Evolutionary conservation across 2,113 vertebrate species (phyloP), one percentile per base, ranked within the genome.

Genomic region (Laticauda laticaudata): DNA sequence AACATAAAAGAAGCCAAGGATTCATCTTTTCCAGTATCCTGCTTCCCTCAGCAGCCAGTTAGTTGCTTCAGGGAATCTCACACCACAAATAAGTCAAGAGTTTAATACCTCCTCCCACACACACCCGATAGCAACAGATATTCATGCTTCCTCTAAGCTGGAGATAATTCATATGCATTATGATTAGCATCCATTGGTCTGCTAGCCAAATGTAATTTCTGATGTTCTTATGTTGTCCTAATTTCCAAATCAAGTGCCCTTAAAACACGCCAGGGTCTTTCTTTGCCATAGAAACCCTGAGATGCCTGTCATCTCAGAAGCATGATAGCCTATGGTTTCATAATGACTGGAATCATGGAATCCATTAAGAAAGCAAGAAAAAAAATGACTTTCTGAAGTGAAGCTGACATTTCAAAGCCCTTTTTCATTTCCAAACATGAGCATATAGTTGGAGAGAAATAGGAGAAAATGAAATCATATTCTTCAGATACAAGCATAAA

Each of bases 371-470:
- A 85, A 81, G 39, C 87, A 56, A 90, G 24, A 88, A 12, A 90
- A 85, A 85, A 86, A 85, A 89, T 94, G 14, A 1, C 93, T 95
- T 95, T 59, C 64, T 21, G 20, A 14, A 54, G 43, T 92, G 89
- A 92, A 88, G 26, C 75, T 2, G 53, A n/a, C 26, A 29, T 90
- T 93, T 92, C 53, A 69, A 91, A 95, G 2, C 20, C 7, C 7
- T 24, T 14, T 39, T 21, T 3, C 0, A 91, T 94, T 96, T 96
- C 90, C 92, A 94, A 91, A 55, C 57, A 93, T 89, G 89, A 54
- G 59, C 11, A 43, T 94, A 94, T 90, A 95, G 8, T 34, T 96
- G 87, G 26, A 69, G 90, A 29, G 89, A 91, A 69, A 69, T 88
- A 90, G n/a, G 24, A 86, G 39, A n/a, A 59, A 2, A 0, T 93